Conservation (phyloP, 2,797 vertebrate species). For the Chelon auratus region DNA sequence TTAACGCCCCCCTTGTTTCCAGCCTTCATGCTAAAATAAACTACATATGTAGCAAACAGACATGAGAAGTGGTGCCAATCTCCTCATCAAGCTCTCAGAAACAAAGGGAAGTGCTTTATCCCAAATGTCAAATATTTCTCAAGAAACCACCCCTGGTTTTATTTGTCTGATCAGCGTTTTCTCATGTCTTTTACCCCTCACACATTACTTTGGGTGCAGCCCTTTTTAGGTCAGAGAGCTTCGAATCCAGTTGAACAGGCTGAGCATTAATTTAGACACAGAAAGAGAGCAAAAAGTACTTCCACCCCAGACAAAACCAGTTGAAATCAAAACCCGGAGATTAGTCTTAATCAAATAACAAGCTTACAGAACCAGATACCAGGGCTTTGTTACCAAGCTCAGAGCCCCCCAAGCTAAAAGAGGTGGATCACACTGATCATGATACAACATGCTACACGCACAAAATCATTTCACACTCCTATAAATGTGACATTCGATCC, state of each 20-base stretch:
- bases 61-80: neutral
- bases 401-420: conserved; percentile 53
- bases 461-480: conserved; percentile 66
- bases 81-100: conserved; percentile 1
- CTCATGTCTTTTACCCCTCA: conserved; percentile 40
- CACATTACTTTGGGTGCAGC: conserved; percentile 59
- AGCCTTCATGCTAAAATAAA: neutral
- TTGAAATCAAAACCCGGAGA: conserved; percentile 75
- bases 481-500: conserved; percentile 62
- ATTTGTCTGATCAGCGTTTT: conserved; percentile 40
- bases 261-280: conserved; percentile 59
- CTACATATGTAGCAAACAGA: neutral
- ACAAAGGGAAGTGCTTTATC: neutral
- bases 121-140: conserved; percentile 14
- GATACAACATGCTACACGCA: conserved; percentile 68
- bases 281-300: conserved; percentile 60
- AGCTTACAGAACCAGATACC: conserved; percentile 74
- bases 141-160: too few relatives aligned
- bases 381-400: conserved; percentile 64
- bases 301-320: conserved; percentile 67
- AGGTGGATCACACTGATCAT: conserved; percentile 69
- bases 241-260: conserved; percentile 76
- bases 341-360: conserved; percentile 77
- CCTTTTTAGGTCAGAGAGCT: conserved; percentile 41
- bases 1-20: too few relatives aligned